Base-by-base conservation (phyloP, 2,113 vertebrate species). In the Megatriorchis doriae region DNA sequence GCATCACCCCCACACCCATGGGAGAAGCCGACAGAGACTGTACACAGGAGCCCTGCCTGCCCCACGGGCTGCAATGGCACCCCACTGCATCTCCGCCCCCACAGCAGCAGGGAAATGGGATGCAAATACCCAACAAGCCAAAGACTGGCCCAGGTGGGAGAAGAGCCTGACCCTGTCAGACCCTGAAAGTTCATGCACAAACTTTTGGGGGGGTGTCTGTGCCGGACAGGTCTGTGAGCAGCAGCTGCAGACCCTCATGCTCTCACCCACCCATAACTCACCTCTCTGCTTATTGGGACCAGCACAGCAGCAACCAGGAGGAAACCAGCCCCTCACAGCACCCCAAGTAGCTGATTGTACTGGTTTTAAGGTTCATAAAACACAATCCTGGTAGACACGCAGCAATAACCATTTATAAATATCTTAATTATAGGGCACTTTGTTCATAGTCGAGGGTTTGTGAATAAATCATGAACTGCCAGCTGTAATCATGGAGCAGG, bases 61-160 rank as follows among this genome's bases (percentile, higher is more conserved):
- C n/a, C 27, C 38, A 8, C 1, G 7, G 53, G 21, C 50, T 81
- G 48, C 38, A 7, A 4, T 0, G 0, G 42, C 16, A 5, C 7
- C 47, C 11, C 0, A 7, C 17, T 1, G 0, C 50, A 11, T 2
- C 45, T 8, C 20, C 1, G 1, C 18, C n/a, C 13, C 68, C 34
- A 19, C 29, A 7, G 45, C n/a, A 15, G 56, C 19, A 18, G 31
- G 50, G 48, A 40, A 36, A 32, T 2, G 31, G 55, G 62, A 59
- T 9, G 18, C 27, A 36, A 63, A 61, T 4, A 5, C 6, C 34
- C 48, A 47, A 13, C 7, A 18, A 50, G 27, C 16, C 31, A 9
- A 47, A 65, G 26, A 29, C 19, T 9, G 16, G 29, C 45, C 18
- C 13, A 4, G 14, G 22, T 2, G 5, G 11, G 16, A 17, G 20